These are phyloP conservation scores for Scaptomyza polygonia DNA, from an alignment of 2,888 invertebrate genomes.

Conservation along the genomic window DNA sequence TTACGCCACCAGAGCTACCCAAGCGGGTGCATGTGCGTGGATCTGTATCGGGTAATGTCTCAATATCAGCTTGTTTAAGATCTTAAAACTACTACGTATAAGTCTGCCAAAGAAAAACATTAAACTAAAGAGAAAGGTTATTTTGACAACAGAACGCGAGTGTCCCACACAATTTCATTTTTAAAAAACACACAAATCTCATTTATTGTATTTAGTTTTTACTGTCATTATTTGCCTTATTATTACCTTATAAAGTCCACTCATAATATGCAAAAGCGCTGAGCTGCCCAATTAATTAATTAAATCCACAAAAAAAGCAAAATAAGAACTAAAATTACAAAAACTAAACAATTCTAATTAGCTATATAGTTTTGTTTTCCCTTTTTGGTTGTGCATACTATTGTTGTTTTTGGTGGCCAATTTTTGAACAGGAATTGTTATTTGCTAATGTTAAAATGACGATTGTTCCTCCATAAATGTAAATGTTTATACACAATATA, in stretches of 20 bases:
- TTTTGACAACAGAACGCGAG: slow-evolving; percentile 58
- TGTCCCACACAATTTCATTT: slow-evolving; percentile 23
- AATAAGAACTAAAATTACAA: background rate
- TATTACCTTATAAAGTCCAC: slow-evolving; percentile 27
- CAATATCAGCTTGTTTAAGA: slow-evolving; percentile 50
- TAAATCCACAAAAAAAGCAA: slow-evolving; percentile 7
- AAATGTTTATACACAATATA: slow-evolving; percentile 42
- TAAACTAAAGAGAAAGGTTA: slow-evolving; percentile 58
- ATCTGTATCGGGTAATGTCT: slow-evolving; percentile 85
- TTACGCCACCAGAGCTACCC: slow-evolving; percentile 99
- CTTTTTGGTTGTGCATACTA: slow-evolving; percentile 51
- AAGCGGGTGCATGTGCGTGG: slow-evolving; percentile 99
- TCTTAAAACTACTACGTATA: slow-evolving; percentile 17
- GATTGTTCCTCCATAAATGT: slow-evolving; percentile 52
- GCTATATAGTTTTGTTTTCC: slow-evolving; percentile 12
- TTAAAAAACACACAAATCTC: slow-evolving; percentile 10
- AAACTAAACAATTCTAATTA: slow-evolving; percentile 25
- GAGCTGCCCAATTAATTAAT: slow-evolving; percentile 10
- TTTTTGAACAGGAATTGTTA: slow-evolving; percentile 40
- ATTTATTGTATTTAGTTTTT: slow-evolving; percentile 12
- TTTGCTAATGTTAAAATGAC: slow-evolving; percentile 60
- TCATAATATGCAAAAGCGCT: slow-evolving; percentile 11
- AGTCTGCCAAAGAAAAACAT: slow-evolving; percentile 28
- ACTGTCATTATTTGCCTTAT: slow-evolving; percentile 46
- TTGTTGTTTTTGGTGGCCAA: slow-evolving; percentile 45